Evolutionary conservation across 2,113 vertebrate species (phyloP).

Genomic region (Colaptes auratus): DNA sequence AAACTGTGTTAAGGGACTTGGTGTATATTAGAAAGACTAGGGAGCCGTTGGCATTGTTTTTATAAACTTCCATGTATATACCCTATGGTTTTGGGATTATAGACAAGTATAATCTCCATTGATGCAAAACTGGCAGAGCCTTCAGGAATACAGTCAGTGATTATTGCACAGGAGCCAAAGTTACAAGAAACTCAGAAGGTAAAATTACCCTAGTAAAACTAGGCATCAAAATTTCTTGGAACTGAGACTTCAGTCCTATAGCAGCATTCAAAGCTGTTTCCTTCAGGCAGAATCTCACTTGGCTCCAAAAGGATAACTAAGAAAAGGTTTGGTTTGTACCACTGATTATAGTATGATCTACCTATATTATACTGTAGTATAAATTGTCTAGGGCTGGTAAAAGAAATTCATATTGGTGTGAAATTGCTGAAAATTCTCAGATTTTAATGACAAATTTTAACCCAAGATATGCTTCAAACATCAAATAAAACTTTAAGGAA

Average conservation of each 20-base stretch:
- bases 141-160: neutral
- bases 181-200: neutral
- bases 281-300: neutral
- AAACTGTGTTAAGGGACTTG: neutral
- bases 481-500: constrained; percentile 45
- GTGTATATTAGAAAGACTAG: neutral
- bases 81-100: neutral
- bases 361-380: neutral
- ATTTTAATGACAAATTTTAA: constrained; percentile 3
- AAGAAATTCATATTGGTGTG: neutral
- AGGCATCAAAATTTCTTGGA: neutral
- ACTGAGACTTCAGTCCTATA: neutral
- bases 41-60: neutral
- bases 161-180: neutral
- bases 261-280: neutral
- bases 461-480: constrained; percentile 72
- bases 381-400: neutral
- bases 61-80: neutral
- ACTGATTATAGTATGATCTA: neutral
- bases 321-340: neutral
- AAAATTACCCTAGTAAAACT: neutral
- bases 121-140: neutral
- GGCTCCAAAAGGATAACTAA: neutral
- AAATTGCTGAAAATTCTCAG: neutral
- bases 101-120: neutral